These are phyloP conservation scores for Pecten maximus DNA, from an alignment of 2,888 invertebrate species.

Conservation along the genomic window DNA sequence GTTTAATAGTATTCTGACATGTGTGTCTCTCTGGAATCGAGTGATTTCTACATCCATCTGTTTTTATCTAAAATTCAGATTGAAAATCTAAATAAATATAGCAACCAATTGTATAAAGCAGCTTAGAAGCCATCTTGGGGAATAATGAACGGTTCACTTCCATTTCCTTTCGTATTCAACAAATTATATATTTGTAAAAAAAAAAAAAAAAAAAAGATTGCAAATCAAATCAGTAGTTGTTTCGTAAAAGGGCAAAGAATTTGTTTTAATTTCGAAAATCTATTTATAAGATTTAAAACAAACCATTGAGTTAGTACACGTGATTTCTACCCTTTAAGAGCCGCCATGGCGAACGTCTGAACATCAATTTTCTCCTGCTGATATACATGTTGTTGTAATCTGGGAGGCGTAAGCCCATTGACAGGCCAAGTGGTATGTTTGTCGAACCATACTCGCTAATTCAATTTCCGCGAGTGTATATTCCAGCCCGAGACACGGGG, in stretches of 20 bases:
- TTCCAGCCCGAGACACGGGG: not conserved
- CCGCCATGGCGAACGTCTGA: not conserved
- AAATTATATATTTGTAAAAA: not conserved
- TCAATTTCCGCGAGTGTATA: not conserved
- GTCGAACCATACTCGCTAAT: not conserved
- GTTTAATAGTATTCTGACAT: too few species aligned
- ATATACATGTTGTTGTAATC: too few species aligned
- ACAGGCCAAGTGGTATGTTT: constrained; percentile 6
- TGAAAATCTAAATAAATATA: not conserved
- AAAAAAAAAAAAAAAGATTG: not conserved
- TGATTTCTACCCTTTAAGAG: not conserved
- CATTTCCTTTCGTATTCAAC: not conserved
- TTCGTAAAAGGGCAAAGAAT: not conserved
- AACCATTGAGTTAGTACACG: not conserved
- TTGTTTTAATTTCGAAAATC: not conserved
- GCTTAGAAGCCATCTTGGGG: not conserved
- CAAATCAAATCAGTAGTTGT: not conserved
- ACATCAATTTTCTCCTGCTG: not conserved
- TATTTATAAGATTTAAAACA: not conserved
- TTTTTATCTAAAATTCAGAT: not conserved
- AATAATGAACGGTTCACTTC: not conserved
- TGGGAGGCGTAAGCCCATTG: not conserved
- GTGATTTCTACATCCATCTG: not conserved
- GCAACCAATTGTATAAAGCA: not conserved
- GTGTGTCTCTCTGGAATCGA: not conserved